Evolutionary conservation across 2,888 invertebrate genomes (phyloP).

Genomic region (Drosophila lacicola): DNA sequence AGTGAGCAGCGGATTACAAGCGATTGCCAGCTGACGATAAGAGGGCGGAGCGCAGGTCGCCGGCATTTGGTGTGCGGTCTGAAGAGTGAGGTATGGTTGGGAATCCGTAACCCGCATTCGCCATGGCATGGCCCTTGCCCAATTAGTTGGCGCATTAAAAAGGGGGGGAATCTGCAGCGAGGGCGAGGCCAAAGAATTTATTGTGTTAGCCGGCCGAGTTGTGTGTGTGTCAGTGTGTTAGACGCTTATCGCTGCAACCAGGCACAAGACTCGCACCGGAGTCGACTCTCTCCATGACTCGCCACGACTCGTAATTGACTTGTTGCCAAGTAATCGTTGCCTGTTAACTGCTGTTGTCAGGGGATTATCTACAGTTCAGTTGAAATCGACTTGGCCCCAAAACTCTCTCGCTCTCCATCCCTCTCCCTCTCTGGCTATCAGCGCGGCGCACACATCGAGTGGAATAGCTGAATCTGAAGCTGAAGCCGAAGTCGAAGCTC

Average conservation of each 20-base stretch:
- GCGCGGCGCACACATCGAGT: constrained; percentile 20
- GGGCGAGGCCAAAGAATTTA: constrained; percentile 62
- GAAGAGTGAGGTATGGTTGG: not conserved
- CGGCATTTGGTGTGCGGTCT: not conserved
- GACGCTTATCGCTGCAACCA: constrained; percentile 72
- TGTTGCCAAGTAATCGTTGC: constrained; percentile 82
- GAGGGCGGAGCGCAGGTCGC: constrained; percentile 45
- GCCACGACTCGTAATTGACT: constrained; percentile 72
- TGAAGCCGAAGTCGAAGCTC: constrained; percentile 40
- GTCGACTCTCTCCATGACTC: constrained; percentile 16
- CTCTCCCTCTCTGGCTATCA: constrained; percentile 19
- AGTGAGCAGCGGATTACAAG: constrained; percentile 68
- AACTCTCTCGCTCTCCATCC: constrained; percentile 7
- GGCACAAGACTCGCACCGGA: constrained; percentile 29
- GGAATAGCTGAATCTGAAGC: not conserved
- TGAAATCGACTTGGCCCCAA: constrained; percentile 63
- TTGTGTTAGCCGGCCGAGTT: constrained; percentile 61
- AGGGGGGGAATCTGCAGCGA: constrained; percentile 60
- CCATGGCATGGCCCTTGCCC: constrained; percentile 47
- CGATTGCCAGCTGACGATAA: constrained; percentile 68
- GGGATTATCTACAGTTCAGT: constrained; percentile 81
- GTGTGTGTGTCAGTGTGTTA: constrained; percentile 37
- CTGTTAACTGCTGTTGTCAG: constrained; percentile 82
- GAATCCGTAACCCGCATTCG: constrained; percentile 46
- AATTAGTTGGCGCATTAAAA: constrained; percentile 79